phyloP scores from a whole-genome alignment of 2,888 invertebrate genomes.

The Metalampra italica region DNA sequence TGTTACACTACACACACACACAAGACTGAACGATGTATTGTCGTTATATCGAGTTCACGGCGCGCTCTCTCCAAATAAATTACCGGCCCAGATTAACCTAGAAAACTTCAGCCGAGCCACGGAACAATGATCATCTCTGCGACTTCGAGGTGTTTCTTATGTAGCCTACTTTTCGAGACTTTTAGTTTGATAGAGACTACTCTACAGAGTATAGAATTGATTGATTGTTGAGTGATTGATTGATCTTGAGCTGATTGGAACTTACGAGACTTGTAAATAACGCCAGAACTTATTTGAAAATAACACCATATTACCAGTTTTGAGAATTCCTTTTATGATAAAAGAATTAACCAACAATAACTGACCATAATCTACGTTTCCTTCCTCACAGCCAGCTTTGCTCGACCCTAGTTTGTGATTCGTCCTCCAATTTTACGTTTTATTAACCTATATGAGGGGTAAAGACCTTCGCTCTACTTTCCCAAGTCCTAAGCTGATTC shows the following conservation, averaged over 20 bases:
- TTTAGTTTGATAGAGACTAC: no score
- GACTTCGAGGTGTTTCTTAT: neutral
- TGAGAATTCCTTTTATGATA: no score
- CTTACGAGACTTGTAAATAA: no score
- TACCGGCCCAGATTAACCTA: constrained; percentile 62
- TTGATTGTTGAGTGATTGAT: no score
- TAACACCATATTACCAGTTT: no score
- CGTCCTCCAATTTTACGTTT: neutral
- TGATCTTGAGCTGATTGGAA: no score
- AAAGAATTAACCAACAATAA: no score
- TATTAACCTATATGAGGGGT: constrained; percentile 13
- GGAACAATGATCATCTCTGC: constrained; percentile 42
- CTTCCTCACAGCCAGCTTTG: neutral
- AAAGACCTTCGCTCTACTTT: constrained; percentile 11
- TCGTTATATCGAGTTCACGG: constrained; percentile 33
- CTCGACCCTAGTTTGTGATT: neutral
- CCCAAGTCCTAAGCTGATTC: neutral
- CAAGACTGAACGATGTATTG: no score
- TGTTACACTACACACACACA: no score
- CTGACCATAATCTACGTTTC: no score
- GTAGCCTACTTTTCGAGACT: neutral
- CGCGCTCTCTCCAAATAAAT: constrained; percentile 60
- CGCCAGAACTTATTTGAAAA: no score
- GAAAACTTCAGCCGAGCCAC: constrained; percentile 44
- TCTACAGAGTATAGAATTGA: no score